These are phyloP conservation scores for Holcopasites calliopsidis DNA, from an alignment of 1,140 invertebrate genomes.

Conservation along the genomic window DNA sequence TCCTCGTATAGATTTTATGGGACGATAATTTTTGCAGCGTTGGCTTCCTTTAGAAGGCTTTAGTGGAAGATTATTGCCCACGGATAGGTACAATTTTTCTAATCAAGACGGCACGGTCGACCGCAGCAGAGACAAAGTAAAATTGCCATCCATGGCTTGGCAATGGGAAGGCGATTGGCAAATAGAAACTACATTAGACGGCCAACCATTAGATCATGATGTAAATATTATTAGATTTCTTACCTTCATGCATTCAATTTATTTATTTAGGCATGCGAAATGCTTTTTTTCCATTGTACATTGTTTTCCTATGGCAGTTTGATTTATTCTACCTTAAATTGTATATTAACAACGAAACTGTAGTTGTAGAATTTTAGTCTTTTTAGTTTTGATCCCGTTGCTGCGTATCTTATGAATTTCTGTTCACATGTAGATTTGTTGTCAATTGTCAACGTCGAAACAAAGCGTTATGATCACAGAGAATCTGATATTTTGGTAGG, in stretches of 20 bases:
- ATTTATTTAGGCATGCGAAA: too few relatives aligned
- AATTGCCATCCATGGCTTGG: conserved; percentile 94
- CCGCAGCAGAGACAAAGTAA: conserved; percentile 88
- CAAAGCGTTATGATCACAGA: conserved; percentile 58
- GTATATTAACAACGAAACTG: neutral
- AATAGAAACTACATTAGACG: conserved; percentile 92
- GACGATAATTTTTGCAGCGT: conserved; percentile 79
- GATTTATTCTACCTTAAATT: neutral
- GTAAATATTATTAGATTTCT: conserved; percentile 73
- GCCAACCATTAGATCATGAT: conserved; percentile 92
- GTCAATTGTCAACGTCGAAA: conserved; percentile 47
- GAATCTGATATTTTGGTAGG: conserved; percentile 76
- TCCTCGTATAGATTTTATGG: neutral
- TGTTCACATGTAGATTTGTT: conserved; percentile 55
- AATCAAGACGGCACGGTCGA: conserved; percentile 89
- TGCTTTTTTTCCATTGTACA: too few relatives aligned
- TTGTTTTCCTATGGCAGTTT: too few relatives aligned
- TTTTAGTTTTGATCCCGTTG: too few relatives aligned
- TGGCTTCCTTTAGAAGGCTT: conserved; percentile 96
- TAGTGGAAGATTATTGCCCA: conserved; percentile 88
- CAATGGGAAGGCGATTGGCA: conserved; percentile 97
- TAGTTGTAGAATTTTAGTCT: too few relatives aligned
- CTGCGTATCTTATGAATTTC: too few relatives aligned
- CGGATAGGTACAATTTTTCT: conserved; percentile 92
- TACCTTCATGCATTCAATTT: neutral